Evolutionary conservation across 2,113 vertebrate species (phyloP).

Genomic region (Chloebia gouldiae): DNA sequence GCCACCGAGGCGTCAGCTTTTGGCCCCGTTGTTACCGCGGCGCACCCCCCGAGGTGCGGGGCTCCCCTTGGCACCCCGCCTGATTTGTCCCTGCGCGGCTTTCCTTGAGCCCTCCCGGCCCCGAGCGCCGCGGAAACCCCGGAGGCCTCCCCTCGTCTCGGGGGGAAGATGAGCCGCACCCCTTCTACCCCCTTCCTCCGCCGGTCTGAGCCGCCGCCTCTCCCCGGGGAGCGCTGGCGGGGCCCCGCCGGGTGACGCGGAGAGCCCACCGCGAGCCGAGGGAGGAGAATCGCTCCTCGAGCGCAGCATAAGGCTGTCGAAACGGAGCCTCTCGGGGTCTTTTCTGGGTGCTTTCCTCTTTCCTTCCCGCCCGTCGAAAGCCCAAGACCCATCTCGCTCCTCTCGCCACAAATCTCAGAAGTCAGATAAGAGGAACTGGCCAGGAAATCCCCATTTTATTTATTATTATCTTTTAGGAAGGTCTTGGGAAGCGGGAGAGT

Average conservation of each 20-base stretch:
- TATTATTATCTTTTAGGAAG: not conserved
- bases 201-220: not conserved
- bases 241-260: not conserved
- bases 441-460: not conserved
- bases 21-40: constrained; percentile 13
- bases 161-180: not conserved
- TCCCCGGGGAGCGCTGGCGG: not conserved
- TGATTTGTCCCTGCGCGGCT: not conserved
- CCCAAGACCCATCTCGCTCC: not conserved
- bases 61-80: not conserved
- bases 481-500: not conserved
- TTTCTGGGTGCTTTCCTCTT: not conserved
- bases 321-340: not conserved
- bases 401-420: not conserved
- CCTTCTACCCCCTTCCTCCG: not conserved
- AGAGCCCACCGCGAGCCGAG: not conserved
- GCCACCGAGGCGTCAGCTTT: constrained; percentile 13
- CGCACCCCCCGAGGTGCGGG: not conserved
- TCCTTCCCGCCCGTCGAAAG: not conserved
- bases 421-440: constrained; percentile 5
- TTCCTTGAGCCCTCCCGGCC: not conserved
- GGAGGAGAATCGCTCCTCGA: not conserved
- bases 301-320: not conserved
- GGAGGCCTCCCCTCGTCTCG: not conserved
- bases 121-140: not conserved